These are phyloP conservation scores for Drosophila santomea DNA, from an alignment of 1,140 invertebrate genomes.

Conservation along the genomic window DNA sequence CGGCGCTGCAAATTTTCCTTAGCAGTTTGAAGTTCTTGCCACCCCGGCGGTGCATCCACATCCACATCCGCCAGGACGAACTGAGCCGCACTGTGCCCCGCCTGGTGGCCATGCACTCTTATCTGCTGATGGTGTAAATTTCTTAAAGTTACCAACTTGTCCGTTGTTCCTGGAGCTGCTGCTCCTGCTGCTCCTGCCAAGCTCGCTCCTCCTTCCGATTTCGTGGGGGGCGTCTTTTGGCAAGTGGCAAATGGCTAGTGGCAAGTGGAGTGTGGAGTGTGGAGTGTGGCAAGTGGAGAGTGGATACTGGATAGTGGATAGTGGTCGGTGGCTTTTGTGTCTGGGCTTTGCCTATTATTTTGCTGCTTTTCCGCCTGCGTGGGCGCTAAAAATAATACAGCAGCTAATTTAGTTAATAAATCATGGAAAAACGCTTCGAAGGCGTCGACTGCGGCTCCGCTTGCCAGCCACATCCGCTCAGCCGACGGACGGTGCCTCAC, in stretches of 20 bases:
- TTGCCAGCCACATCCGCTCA: conserved; percentile 10
- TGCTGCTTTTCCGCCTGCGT: conserved; percentile 9
- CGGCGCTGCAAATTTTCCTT: conserved; percentile 70
- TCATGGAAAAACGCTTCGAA: conserved; percentile 51
- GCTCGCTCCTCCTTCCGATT: conserved; percentile 46
- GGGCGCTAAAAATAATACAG: conserved; percentile 60
- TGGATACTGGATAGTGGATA: conserved; percentile 3
- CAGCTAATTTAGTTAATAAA: conserved; percentile 74
- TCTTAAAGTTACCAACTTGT: conserved; percentile 77
- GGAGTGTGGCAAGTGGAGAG: too few relatives aligned
- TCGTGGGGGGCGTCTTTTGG: conserved; percentile 13
- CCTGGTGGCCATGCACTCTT: conserved; percentile 58
- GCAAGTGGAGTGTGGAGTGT: neutral
- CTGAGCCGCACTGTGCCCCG: neutral
- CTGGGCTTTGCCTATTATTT: neutral
- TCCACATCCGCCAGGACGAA: conserved; percentile 7
- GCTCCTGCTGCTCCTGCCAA: conserved; percentile 35
- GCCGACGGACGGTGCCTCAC: neutral
- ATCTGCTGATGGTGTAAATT: conserved; percentile 83
- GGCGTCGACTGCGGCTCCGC: conserved; percentile 25
- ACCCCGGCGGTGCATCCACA: conserved; percentile 1
- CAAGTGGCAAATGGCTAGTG: conserved; percentile 3
- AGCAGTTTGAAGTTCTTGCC: conserved; percentile 70
- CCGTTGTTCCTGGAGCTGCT: conserved; percentile 54
- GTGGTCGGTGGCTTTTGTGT: conserved; percentile 15